These are phyloP conservation scores for Theristus sp. DNA, from an alignment of 2,888 invertebrate species.

Conservation along the genomic window DNA sequence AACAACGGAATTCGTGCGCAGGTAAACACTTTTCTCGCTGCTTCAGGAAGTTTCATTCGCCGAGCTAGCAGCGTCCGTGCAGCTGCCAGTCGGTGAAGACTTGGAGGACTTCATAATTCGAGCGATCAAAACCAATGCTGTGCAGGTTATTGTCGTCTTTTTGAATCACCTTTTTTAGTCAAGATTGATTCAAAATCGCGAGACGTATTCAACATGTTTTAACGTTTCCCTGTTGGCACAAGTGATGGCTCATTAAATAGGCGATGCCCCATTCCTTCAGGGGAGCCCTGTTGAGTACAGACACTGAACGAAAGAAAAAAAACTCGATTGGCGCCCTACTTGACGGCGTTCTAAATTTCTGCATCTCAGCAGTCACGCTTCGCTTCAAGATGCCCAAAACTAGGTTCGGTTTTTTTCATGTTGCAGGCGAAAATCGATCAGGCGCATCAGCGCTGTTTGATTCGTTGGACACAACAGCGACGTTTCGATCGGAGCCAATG, in stretches of 20 bases:
- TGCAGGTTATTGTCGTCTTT: constrained; percentile 14
- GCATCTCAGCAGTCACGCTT: too few relatives aligned
- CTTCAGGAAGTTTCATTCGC: constrained; percentile 68
- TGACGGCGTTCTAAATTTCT: too few relatives aligned
- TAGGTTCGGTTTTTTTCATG: too few relatives aligned
- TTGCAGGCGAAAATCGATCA: constrained; percentile 27
- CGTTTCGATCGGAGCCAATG: constrained; percentile 21
- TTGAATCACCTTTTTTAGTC: background rate
- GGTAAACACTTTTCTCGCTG: too few relatives aligned
- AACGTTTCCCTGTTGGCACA: constrained; percentile 2
- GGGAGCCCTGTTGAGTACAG: too few relatives aligned
- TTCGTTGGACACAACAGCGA: constrained; percentile 19
- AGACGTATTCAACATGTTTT: constrained; percentile 4
- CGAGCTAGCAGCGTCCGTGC: constrained; percentile 64
- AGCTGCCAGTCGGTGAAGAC: constrained; percentile 55
- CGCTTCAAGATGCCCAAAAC: too few relatives aligned
- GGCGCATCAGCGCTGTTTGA: constrained; percentile 14
- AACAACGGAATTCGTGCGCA: too few relatives aligned
- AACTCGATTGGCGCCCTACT: too few relatives aligned
- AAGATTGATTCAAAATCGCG: background rate
- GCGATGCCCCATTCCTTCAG: too few relatives aligned
- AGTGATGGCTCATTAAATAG: background rate
- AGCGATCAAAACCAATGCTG: constrained; percentile 35
- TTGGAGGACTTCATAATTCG: constrained; percentile 94
- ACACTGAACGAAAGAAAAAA: too few relatives aligned